These are phyloP conservation scores for Poeciliopsis presidionis DNA, from an alignment of 2,797 vertebrate species.

Conservation along the genomic window DNA sequence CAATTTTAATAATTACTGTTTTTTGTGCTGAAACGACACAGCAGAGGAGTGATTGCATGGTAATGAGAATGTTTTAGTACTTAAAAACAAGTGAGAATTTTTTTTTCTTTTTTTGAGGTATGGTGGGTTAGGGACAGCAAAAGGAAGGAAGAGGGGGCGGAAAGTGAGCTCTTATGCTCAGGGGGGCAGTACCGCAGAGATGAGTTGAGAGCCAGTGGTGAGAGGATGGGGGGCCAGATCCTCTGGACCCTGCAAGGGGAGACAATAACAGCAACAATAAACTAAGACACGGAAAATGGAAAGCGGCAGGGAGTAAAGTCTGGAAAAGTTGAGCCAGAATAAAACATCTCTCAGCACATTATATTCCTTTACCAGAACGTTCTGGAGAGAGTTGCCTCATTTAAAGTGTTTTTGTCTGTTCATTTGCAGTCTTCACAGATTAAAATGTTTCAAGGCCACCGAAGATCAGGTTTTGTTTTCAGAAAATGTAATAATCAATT, in stretches of 20 bases:
- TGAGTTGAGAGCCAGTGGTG: slow-evolving; percentile 85
- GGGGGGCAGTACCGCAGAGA: slow-evolving; percentile 87
- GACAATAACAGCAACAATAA: slow-evolving; percentile 87
- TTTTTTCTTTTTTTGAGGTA: slow-evolving; percentile 33
- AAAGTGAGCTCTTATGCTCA: slow-evolving; percentile 66
- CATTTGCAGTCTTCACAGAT: not conserved
- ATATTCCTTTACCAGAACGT: not conserved
- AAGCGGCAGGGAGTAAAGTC: slow-evolving; percentile 49
- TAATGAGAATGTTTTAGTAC: slow-evolving; percentile 54
- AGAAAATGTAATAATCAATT: not conserved
- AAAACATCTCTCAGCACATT: slow-evolving; percentile 6
- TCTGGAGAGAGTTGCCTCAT: not conserved
- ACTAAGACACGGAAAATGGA: slow-evolving; percentile 76
- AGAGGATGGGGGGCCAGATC: slow-evolving; percentile 84
- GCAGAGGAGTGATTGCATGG: slow-evolving; percentile 25
- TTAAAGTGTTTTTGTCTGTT: not conserved
- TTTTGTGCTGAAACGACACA: slow-evolving; percentile 4
- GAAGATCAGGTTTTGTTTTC: not conserved
- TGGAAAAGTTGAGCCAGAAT: slow-evolving; percentile 37
- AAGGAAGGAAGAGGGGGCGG: slow-evolving; percentile 41
- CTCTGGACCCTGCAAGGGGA: slow-evolving; percentile 88
- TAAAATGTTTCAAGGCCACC: not conserved
- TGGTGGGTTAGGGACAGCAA: slow-evolving; percentile 49
- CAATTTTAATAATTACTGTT: not conserved
- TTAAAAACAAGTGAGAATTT: slow-evolving; percentile 43